Conservation (phyloP, 2,113 vertebrate species). For the Acrocephalus kingi region DNA sequence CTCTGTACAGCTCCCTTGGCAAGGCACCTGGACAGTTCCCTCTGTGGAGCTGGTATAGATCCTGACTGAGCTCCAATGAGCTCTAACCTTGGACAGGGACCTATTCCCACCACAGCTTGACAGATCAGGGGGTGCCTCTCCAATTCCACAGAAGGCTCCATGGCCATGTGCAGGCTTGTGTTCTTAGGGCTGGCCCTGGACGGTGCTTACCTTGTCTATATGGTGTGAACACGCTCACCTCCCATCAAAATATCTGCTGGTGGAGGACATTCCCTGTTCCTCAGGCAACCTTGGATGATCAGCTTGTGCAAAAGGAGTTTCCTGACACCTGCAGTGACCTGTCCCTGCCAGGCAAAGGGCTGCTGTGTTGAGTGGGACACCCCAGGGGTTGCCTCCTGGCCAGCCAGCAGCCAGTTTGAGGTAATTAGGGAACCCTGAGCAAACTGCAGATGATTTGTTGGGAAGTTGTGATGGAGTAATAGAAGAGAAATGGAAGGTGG, state of each 20-base stretch:
- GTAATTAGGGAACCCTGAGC: background rate
- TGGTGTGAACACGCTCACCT: background rate
- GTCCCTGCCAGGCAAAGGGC: background rate
- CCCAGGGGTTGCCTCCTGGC: background rate
- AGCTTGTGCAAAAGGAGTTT: background rate
- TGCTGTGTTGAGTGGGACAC: background rate
- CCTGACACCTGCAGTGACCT: background rate
- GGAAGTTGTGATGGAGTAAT: background rate
- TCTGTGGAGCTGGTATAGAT: background rate
- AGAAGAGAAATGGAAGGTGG: background rate
- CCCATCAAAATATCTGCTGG: background rate
- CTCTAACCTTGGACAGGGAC: background rate
- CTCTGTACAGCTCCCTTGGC: background rate
- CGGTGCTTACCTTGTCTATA: background rate
- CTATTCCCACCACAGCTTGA: background rate
- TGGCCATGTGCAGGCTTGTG: background rate
- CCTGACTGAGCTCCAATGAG: background rate
- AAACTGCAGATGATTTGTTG: background rate
- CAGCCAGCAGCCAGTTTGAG: background rate
- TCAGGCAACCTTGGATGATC: background rate
- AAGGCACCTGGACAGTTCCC: background rate
- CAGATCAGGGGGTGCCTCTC: background rate
- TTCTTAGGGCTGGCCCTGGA: background rate
- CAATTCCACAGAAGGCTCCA: background rate
- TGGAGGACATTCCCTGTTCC: background rate